Conservation (phyloP, 2,113 vertebrate species). For the Micromys minutus region DNA sequence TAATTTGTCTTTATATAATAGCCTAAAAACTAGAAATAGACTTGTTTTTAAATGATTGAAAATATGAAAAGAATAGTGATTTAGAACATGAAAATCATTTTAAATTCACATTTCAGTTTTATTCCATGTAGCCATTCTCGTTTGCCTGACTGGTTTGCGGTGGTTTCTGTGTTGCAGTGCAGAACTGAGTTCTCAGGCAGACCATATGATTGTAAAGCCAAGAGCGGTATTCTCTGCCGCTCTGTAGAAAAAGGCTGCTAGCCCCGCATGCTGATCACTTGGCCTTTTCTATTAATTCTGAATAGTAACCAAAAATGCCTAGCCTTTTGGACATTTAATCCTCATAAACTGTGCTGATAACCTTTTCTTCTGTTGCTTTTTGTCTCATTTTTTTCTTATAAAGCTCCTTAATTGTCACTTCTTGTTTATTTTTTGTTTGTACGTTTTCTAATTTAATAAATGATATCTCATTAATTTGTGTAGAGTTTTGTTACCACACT, state of each 20-base stretch:
- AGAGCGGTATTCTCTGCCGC: neutral
- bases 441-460: constrained; percentile 67
- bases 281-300: constrained; percentile 68
- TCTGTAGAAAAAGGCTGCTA: constrained; percentile 32
- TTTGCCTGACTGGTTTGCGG: constrained; percentile 2
- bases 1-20: neutral
- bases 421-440: constrained; percentile 68
- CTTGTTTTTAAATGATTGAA: constrained; percentile 28
- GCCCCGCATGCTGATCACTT: constrained; percentile 57
- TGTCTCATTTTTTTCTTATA: constrained; percentile 72
- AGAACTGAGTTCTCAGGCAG: neutral
- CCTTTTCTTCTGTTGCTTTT: constrained; percentile 73
- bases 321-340: constrained; percentile 78
- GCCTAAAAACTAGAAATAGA: neutral
- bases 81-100: neutral
- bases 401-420: constrained; percentile 55
- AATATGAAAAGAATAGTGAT: neutral
- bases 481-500: constrained; percentile 81
- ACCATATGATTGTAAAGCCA: neutral
- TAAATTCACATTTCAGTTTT: constrained; percentile 42
- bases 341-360: constrained; percentile 60
- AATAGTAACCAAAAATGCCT: constrained; percentile 79
- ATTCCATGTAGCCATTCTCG: neutral
- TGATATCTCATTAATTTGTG: constrained; percentile 78
- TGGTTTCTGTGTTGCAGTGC: neutral